Base-by-base conservation (phyloP, 2,888 invertebrate species). In the Noctua janthe region DNA sequence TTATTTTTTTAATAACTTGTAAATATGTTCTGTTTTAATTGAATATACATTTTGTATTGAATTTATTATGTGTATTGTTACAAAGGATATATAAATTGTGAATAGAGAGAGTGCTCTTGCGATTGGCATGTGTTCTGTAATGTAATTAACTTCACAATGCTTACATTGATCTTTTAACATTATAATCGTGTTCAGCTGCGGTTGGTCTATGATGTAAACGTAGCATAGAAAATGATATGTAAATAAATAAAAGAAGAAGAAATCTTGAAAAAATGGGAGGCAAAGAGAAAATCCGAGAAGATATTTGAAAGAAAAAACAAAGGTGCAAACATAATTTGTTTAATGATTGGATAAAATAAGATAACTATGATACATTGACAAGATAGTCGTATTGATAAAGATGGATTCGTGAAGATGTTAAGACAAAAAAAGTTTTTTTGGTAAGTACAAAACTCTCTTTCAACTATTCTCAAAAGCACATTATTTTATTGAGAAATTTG, bases 1-100 rank as follows among this genome's bases (percentile, higher is more conserved):
- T 80, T 76, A 70, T 77, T 90, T 91, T 92, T 93, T 95, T 94
- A 93, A 94, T 94, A 94, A 93, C 91, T 94, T 93, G 93, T 93
- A 93, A 94, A 94, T 94, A 92, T 92, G 91, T 89, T 91, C 83
- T 87, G 83, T 86, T 88, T 85, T 86, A 79, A 86, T 86, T 82
- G 76, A 83, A 76, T 71, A 78, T 47, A 71, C 80, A 66, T 81
- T 83, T 77, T 74, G 39, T 47, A 35, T 81, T 77, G 47, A 20
- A 71, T 59, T 6, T 64, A 17, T 80, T 72, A 49, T 56, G 51
- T 51, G 47, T 71, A 62, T 77, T 71, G 47, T 73, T 49, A 76
- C 56, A 74, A 54, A 74, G 73, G 69, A 81, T 82, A 29, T 69
- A 39, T 39, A 69, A 47, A n/a, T 17, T 79, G 39, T 66, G 74